Percentiles rank a stretch among this genome's conserved stretches.
phyloP scores from a whole-genome alignment of 1,140 invertebrate species.

The Trichonephila clavata region DNA sequence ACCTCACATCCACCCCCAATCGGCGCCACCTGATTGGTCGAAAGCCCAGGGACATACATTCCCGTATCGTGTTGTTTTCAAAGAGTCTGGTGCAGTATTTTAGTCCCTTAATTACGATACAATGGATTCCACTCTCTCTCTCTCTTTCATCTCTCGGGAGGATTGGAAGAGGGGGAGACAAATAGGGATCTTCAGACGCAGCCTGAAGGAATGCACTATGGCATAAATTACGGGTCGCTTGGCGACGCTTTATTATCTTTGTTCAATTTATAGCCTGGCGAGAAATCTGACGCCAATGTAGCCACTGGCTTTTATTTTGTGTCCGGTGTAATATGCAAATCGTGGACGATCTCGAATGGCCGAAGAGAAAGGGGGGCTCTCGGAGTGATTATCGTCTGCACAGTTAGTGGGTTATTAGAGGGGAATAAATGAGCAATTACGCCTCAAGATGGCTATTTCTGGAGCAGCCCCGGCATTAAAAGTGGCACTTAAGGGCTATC shows the following conservation, averaged over 20 bases:
- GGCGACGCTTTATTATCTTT: slow-evolving; percentile 57
- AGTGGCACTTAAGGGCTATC: slow-evolving; percentile 29
- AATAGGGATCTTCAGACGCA: slow-evolving; percentile 56
- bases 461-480: slow-evolving; percentile 19
- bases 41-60: slow-evolving; percentile 35
- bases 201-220: slow-evolving; percentile 50
- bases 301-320: slow-evolving; percentile 60
- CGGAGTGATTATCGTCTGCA: slow-evolving; percentile 53
- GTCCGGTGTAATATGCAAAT: slow-evolving; percentile 62
- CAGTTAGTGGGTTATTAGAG: slow-evolving; percentile 54
- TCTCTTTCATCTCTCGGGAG: not conserved
- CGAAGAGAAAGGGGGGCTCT: not conserved
- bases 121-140: slow-evolving; percentile 59
- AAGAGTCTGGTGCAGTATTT: slow-evolving; percentile 44
- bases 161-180: slow-evolving; percentile 28
- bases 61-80: slow-evolving; percentile 66
- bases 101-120: slow-evolving; percentile 72
- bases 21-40: slow-evolving; percentile 63
- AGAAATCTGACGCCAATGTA: slow-evolving; percentile 62
- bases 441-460: slow-evolving; percentile 25
- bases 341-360: not conserved
- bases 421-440: slow-evolving; percentile 71
- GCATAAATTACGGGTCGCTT: slow-evolving; percentile 67
- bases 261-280: slow-evolving; percentile 62
- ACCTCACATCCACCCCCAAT: slow-evolving; percentile 32